These are phyloP conservation scores for Hemiprocne comata DNA, from an alignment of 2,113 vertebrate genomes.

Conservation along the genomic window DNA sequence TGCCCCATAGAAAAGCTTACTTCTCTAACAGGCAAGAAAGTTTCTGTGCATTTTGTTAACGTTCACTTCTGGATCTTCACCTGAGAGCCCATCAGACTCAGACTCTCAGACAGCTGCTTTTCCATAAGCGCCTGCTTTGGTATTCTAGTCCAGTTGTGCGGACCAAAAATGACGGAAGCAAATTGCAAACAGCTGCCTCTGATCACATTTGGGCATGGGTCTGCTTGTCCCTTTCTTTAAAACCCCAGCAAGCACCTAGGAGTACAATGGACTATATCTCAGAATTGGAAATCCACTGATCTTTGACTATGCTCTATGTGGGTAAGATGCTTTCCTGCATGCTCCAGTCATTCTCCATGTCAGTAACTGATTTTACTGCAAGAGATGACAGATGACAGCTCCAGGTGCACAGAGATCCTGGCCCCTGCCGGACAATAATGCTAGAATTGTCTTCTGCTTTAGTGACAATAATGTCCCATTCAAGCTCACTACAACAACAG, in stretches of 20 bases:
- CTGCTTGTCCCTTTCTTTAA: not conserved
- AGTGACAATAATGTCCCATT: not conserved
- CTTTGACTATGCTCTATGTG: not conserved
- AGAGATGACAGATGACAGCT: not conserved
- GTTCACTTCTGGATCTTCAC: not conserved
- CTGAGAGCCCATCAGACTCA: not conserved
- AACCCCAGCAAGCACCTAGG: not conserved
- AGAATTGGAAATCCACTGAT: not conserved
- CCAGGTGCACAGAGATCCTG: not conserved
- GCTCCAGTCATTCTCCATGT: not conserved
- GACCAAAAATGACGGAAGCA: not conserved
- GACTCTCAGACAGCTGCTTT: not conserved
- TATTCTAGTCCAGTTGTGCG: not conserved
- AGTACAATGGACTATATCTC: not conserved
- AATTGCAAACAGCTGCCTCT: not conserved
- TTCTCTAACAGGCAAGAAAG: not conserved
- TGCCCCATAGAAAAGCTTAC: not conserved
- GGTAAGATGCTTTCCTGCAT: not conserved
- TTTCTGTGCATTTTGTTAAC: not conserved
- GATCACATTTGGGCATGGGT: not conserved
- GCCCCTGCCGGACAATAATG: not conserved
- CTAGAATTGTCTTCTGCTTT: not conserved
- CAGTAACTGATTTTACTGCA: not conserved
- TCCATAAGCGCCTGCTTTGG: rapidly evolving
- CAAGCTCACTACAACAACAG: not conserved